Evolutionary conservation across 2,888 invertebrate species (phyloP).

Genomic region (Torymus auratus): DNA sequence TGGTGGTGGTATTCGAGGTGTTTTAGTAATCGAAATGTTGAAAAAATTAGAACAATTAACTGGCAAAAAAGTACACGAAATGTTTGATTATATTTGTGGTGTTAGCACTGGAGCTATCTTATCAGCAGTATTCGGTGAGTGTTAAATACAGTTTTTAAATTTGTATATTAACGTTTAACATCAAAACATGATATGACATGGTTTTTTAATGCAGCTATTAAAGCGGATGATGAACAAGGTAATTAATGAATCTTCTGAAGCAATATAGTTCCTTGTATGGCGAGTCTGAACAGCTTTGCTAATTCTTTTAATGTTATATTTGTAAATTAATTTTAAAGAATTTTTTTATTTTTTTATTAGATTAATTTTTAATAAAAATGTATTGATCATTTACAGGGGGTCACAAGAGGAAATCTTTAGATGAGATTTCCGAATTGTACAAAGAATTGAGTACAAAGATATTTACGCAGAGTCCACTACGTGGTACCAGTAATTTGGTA

Average conservation of each 20-base stretch:
- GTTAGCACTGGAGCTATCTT: conserved; percentile 92
- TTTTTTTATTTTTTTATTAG: conserved; percentile 30
- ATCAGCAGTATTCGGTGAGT: conserved; percentile 83
- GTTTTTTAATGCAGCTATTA: conserved; percentile 64
- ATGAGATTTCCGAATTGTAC: conserved; percentile 81
- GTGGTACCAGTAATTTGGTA: conserved; percentile 87
- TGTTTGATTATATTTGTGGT: conserved; percentile 93
- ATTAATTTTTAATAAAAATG: conserved; percentile 4
- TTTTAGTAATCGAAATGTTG: conserved; percentile 90
- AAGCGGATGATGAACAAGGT: conserved; percentile 62
- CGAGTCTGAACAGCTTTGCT: conserved; percentile 42
- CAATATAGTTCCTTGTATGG: conserved; percentile 36
- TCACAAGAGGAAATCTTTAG: conserved; percentile 79
- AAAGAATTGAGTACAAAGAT: conserved; percentile 81
- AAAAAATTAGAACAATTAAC: conserved; percentile 86
- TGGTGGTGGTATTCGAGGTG: conserved; percentile 93
- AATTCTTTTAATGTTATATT: conserved; percentile 29
- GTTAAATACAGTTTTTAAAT: conserved; percentile 55
- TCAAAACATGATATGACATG: conserved; percentile 48
- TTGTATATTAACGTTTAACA: conserved; percentile 8
- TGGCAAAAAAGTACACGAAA: conserved; percentile 83
- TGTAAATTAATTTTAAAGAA: neutral
- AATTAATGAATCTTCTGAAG: conserved; percentile 41
- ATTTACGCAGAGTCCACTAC: conserved; percentile 82
- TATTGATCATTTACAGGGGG: conserved; percentile 75